Percentiles rank a stretch among this genome's conserved stretches.
Evolutionary conservation across 2,113 vertebrate species (phyloP).

Genomic region (Coregonus clupeaformis): DNA sequence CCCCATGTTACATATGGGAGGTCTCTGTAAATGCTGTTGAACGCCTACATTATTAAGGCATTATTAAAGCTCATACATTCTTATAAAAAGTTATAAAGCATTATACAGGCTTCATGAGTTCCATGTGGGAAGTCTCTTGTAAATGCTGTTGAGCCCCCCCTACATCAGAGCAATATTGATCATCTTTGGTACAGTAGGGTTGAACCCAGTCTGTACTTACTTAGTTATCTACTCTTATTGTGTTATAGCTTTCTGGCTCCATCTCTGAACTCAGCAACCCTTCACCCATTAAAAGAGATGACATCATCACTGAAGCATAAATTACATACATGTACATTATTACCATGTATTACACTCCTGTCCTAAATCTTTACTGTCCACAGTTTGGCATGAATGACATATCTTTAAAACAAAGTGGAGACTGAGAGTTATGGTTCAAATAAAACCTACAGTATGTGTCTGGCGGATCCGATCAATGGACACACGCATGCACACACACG

Average conservation of each 20-base stretch:
- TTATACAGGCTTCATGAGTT: no score
- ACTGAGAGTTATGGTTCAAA: background rate
- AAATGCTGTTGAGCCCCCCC: no score
- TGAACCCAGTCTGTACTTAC: background rate
- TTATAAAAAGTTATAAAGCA: no score
- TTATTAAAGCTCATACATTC: no score
- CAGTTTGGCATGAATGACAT: background rate
- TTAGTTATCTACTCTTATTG: background rate
- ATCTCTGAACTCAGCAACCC: background rate
- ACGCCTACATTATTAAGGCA: no score
- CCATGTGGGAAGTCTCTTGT: no score
- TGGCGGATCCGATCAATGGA: background rate
- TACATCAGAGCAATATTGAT: no score
- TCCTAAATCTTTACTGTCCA: background rate
- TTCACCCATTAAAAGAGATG: background rate
- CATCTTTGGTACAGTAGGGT: no score
- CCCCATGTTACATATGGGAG: no score
- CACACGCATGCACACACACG: no score
- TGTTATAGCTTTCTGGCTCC: background rate
- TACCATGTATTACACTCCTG: background rate
- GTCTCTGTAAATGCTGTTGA: no score
- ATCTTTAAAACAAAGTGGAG: background rate
- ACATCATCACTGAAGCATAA: background rate
- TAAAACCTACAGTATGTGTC: background rate
- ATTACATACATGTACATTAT: background rate